Evolutionary conservation across 2,797 vertebrate species (phyloP).

Genomic region (Simalia tracyae): DNA sequence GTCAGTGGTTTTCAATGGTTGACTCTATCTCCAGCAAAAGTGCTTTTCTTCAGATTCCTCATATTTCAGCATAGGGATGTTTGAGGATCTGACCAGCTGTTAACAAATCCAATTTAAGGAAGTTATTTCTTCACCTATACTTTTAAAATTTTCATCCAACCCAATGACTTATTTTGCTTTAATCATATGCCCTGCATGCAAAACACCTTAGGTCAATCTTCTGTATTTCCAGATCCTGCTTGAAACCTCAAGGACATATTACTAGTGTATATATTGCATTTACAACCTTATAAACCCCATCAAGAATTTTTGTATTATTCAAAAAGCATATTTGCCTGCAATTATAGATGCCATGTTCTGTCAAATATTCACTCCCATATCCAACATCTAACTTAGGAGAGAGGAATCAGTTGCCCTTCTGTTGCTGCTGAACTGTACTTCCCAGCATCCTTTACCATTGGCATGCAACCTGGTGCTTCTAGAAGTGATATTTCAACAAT

Average conservation of each 20-base stretch:
- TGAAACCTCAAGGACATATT: neutral
- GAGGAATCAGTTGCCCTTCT: neutral
- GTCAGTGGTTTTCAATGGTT: neutral
- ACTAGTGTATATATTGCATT: neutral
- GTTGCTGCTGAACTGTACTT: neutral
- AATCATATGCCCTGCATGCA: neutral
- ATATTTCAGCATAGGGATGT: neutral
- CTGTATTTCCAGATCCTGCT: neutral
- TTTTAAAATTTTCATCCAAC: neutral
- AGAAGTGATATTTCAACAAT: neutral
- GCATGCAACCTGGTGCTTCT: neutral
- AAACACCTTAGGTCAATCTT: neutral
- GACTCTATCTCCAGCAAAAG: neutral
- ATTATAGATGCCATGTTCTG: neutral
- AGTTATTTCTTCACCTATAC: neutral
- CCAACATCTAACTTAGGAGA: too few species aligned
- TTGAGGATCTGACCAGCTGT: neutral
- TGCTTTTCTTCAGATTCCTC: neutral
- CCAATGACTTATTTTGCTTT: neutral
- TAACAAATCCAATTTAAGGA: neutral
- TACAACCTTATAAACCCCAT: neutral
- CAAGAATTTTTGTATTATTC: neutral
- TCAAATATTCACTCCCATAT: neutral
- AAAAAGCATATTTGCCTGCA: neutral
- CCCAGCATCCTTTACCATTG: neutral